Evolutionary conservation across 1,140 invertebrate genomes (phyloP).

Genomic region (Drosophila lacertosa): DNA sequence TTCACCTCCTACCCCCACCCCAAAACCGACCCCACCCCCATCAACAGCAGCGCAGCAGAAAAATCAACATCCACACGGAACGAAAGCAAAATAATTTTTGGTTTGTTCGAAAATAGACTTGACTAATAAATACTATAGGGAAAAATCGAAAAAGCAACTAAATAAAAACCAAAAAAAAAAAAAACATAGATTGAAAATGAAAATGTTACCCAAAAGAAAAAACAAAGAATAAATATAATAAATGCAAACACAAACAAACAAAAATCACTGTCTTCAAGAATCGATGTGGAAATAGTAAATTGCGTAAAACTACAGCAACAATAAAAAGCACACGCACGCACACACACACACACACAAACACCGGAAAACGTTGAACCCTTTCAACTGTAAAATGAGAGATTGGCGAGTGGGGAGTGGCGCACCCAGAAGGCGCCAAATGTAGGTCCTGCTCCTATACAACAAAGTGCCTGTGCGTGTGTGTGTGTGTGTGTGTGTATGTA

Average conservation of each 20-base stretch:
- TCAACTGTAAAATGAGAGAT: conserved; percentile 27
- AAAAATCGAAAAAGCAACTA: conserved; percentile 66
- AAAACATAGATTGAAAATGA: conserved; percentile 43
- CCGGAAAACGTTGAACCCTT: conserved; percentile 35
- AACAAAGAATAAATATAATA: conserved; percentile 6
- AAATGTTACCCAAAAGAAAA: conserved; percentile 41
- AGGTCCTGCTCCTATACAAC: conserved; percentile 32
- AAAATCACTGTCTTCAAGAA: conserved; percentile 7
- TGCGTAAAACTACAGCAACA: conserved; percentile 46
- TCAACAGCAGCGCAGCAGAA: conserved; percentile 16
- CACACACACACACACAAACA: conserved; percentile 1
- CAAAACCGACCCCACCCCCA: too few relatives aligned
- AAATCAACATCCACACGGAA: conserved; percentile 43
- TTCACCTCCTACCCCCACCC: conserved; percentile 10
- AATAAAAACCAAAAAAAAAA: conserved; percentile 22
- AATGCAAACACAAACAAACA: conserved; percentile 43
- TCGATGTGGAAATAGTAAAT: conserved; percentile 44
- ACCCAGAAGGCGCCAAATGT: conserved; percentile 54
- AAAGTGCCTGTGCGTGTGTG: neutral
- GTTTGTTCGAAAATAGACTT: conserved; percentile 80
- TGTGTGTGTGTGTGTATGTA: neutral
- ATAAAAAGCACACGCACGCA: too few relatives aligned
- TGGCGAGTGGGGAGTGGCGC: conserved; percentile 23
- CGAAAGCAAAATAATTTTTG: conserved; percentile 58
- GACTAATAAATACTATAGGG: conserved; percentile 83